A percentile compares a stretch with the other conserved stretches of the same genome.
These are phyloP conservation scores for Thermophis baileyi DNA, from an alignment of 2,113 vertebrate species.

Conservation along the genomic window DNA sequence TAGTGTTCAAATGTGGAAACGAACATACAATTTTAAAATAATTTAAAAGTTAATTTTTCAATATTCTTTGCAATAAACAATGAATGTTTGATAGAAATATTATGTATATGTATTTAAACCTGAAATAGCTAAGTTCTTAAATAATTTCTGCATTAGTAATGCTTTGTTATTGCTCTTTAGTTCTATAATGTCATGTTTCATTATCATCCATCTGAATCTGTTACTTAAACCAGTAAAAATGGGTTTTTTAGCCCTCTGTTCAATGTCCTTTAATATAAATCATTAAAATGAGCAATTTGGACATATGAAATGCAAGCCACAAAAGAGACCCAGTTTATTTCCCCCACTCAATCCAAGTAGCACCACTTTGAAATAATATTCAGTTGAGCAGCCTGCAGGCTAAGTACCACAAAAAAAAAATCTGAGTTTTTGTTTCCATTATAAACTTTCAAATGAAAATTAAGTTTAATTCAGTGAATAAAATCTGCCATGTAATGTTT, in stretches of 20 bases:
- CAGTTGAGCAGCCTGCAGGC: slow-evolving; percentile 40
- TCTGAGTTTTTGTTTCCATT: slow-evolving; percentile 12
- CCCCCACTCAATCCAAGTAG: slow-evolving; percentile 33
- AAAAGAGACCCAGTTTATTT: slow-evolving; percentile 40
- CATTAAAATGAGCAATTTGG: slow-evolving; percentile 38
- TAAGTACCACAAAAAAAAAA: not conserved
- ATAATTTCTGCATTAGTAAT: not conserved
- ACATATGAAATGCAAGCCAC: slow-evolving; percentile 21
- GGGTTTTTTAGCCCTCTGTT: slow-evolving; percentile 2
- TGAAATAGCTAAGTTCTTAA: not conserved
- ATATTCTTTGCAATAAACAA: not conserved
- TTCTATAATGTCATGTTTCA: slow-evolving; percentile 1
- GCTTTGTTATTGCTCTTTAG: slow-evolving; percentile 14
- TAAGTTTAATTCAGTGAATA: slow-evolving; percentile 32
- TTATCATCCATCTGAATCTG: slow-evolving; percentile 15
- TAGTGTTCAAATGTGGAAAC: not conserved
- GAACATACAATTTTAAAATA: not conserved
- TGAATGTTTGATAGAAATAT: not conserved
- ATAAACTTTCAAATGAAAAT: slow-evolving; percentile 6
- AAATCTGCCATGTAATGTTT: slow-evolving; percentile 15
- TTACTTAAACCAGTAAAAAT: slow-evolving; percentile 31
- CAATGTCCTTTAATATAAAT: not conserved
- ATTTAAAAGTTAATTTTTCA: not conserved
- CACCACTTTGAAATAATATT: slow-evolving; percentile 24
- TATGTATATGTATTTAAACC: not conserved